Percentiles rank a stretch among this genome's conserved stretches.
phyloP scores from a whole-genome alignment of 2,888 invertebrate genomes.

The Idaea aversata region DNA sequence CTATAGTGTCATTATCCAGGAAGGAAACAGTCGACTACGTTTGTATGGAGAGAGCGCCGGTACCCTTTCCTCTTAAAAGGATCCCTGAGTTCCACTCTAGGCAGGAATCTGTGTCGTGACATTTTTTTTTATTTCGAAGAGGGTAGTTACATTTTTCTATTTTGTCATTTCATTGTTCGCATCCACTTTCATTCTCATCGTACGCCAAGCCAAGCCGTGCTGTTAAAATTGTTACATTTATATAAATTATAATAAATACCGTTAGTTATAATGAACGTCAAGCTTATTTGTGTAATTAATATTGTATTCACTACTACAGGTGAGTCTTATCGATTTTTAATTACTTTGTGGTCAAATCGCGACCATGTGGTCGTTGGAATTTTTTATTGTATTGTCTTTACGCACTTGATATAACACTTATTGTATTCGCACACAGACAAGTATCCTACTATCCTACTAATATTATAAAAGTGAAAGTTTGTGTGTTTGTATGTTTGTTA shows the following conservation, averaged over 20 bases:
- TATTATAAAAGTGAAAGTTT: no score
- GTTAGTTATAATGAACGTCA: not conserved
- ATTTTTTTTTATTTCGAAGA: not conserved
- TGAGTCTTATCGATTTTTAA: not conserved
- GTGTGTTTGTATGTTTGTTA: no score
- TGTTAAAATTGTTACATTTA: not conserved
- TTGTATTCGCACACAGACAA: not conserved
- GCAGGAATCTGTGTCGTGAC: no score
- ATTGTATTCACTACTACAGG: not conserved
- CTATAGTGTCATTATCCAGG: no score
- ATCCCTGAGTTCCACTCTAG: no score
- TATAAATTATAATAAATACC: not conserved
- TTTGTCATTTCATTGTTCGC: not conserved
- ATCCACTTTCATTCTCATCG: not conserved
- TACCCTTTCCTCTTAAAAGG: no score
- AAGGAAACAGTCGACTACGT: no score
- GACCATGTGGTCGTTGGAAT: not conserved
- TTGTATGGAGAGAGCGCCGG: no score
- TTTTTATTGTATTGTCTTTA: not conserved
- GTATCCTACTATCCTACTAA: no score
- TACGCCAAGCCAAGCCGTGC: not conserved
- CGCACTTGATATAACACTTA: not conserved
- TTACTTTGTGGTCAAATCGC: not conserved
- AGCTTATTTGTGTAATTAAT: not conserved
- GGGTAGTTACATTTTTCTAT: conserved; percentile 6